Evolutionary conservation across 2,797 vertebrate genomes (phyloP).

Genomic region (Microctenopoma steveboyesi): DNA sequence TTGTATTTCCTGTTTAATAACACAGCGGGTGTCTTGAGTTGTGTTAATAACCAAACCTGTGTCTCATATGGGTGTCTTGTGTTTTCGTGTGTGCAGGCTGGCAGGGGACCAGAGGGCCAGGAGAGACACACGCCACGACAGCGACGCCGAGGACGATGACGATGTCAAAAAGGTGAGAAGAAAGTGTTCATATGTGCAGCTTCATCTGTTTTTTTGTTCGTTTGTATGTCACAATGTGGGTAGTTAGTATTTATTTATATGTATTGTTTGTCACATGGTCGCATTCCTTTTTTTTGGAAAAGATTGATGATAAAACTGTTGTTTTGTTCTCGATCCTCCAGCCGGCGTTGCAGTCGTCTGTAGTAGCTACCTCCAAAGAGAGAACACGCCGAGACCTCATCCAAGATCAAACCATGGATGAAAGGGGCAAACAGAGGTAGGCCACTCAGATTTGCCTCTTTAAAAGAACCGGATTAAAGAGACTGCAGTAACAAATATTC

Average conservation of each 20-base stretch:
- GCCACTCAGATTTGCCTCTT: not conserved
- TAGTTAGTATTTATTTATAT: not conserved
- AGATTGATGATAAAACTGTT: fast-evolving
- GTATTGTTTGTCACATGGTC: not conserved
- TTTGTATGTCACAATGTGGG: not conserved
- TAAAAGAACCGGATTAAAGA: not conserved
- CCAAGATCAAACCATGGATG: slow-evolving; percentile 99
- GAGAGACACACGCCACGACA: slow-evolving; percentile 97
- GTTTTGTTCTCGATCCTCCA: slow-evolving; percentile 49
- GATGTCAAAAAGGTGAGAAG: slow-evolving; percentile 86
- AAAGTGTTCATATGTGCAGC: not conserved
- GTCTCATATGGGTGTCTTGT: not conserved
- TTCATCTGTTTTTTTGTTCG: not conserved
- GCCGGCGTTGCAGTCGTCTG: slow-evolving; percentile 99
- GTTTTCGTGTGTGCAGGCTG: slow-evolving; percentile 82
- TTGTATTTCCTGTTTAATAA: not conserved
- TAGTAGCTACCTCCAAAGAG: slow-evolving; percentile 99
- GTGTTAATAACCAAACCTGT: not conserved
- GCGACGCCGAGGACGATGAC: slow-evolving; percentile 98
- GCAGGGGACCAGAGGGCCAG: slow-evolving; percentile 95
- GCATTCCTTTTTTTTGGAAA: not conserved
- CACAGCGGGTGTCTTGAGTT: not conserved
- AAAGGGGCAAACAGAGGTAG: slow-evolving; percentile 97
- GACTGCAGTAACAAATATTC: no score
- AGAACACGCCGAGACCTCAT: slow-evolving; percentile 99